phyloP scores from a whole-genome alignment of 2,113 vertebrate species.

The Hemicordylus capensis region DNA sequence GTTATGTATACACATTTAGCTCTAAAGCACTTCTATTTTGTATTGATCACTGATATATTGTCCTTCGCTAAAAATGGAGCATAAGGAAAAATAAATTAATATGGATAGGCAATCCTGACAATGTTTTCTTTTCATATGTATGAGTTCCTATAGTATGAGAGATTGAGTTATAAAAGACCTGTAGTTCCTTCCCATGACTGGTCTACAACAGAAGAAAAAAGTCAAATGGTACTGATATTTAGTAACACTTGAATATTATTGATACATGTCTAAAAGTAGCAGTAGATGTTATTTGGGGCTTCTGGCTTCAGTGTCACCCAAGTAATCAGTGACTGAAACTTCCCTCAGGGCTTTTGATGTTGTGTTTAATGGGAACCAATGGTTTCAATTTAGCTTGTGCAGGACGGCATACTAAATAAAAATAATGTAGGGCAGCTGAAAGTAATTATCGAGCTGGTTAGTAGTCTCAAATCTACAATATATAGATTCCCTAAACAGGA shows the following conservation, averaged over 20 bases:
- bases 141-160: too few relatives aligned
- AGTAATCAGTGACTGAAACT: neutral
- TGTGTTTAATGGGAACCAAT: neutral
- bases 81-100: neutral
- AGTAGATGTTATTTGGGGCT: too few relatives aligned
- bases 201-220: neutral
- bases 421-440: neutral
- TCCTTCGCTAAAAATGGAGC: neutral
- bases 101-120: neutral
- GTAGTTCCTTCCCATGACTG: neutral
- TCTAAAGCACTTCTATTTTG: neutral
- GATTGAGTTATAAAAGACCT: neutral
- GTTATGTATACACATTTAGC: neutral
- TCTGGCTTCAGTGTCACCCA: neutral
- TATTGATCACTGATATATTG: neutral
- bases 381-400: slow-evolving; percentile 13
- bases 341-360: neutral
- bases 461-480: neutral
- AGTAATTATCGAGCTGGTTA: slow-evolving; percentile 18
- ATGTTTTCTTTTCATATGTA: neutral
- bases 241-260: neutral
- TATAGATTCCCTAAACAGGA: neutral
- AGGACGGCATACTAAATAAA: neutral
- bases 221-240: neutral
- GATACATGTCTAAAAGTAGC: neutral